Percentiles rank a stretch among this genome's conserved stretches.
phyloP scores from a whole-genome alignment of 2,113 vertebrate genomes.

The Pongo pygmaeus region DNA sequence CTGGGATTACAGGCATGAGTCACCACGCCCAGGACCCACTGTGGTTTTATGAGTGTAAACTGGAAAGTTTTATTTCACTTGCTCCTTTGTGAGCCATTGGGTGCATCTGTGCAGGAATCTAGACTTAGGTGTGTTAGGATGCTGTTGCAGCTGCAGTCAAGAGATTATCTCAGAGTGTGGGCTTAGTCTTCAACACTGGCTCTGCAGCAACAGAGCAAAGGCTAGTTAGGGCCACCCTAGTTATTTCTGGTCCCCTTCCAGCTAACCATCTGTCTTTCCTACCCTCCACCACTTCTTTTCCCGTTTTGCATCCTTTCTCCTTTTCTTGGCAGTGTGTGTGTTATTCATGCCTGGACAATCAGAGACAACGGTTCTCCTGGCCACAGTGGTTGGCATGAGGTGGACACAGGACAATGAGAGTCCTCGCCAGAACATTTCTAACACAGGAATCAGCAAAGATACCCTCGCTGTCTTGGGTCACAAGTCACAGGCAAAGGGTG shows the following conservation, averaged over 20 bases:
- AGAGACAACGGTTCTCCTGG: not conserved
- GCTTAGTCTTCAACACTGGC: rapidly evolving
- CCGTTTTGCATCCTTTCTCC: not conserved
- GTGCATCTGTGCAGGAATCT: not conserved
- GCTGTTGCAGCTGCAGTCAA: not conserved
- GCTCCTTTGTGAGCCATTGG: not conserved
- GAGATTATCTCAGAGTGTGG: not conserved
- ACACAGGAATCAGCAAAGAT: not conserved
- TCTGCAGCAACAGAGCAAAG: not conserved
- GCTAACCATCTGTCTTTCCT: not conserved
- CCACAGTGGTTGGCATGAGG: no score
- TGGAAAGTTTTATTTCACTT: not conserved
- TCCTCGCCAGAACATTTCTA: not conserved
- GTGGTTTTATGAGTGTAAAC: not conserved
- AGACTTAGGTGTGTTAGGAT: not conserved
- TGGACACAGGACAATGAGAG: not conserved
- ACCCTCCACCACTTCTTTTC: not conserved
- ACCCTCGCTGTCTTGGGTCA: not conserved
- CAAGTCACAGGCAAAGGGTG: not conserved
- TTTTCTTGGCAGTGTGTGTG: not conserved
- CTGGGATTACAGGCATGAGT: no score
- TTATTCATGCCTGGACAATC: not conserved
- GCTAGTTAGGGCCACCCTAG: not conserved
- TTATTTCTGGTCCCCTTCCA: not conserved
- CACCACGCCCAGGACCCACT: rapidly evolving